Evolutionary conservation across 2,797 vertebrate genomes (phyloP).

Genomic region (Sebastolobus alascanus): DNA sequence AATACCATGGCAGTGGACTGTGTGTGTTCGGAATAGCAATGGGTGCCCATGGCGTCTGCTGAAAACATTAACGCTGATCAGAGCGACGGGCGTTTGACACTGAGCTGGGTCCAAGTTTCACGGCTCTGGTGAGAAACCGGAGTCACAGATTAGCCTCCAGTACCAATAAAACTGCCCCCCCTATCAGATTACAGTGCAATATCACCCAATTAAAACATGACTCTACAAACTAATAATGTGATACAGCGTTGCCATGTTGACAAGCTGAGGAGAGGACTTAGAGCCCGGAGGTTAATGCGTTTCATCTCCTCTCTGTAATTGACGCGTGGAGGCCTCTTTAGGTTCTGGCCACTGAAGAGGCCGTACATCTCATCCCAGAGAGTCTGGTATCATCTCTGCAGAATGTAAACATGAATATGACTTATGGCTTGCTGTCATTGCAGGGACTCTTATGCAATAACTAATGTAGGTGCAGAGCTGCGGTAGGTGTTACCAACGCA

Average conservation of each 20-base stretch:
- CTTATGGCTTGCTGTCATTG: slow-evolving; percentile 52
- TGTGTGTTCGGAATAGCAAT: slow-evolving; percentile 69
- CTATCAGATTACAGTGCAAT: slow-evolving; percentile 56
- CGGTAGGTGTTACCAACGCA: slow-evolving; percentile 16
- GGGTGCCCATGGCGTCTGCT: slow-evolving; percentile 22
- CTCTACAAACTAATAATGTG: slow-evolving; percentile 21
- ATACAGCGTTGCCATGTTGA: slow-evolving; percentile 37
- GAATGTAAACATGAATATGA: slow-evolving; percentile 59
- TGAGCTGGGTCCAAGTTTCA: slow-evolving; percentile 37
- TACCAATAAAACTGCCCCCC: slow-evolving; percentile 33
- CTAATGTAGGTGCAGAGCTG: slow-evolving; percentile 35
- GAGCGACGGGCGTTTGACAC: slow-evolving; percentile 31
- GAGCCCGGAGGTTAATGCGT: slow-evolving; percentile 47
- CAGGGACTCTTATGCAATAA: slow-evolving; percentile 44
- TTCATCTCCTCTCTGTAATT: slow-evolving; percentile 57
- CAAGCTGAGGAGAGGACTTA: slow-evolving; percentile 36
- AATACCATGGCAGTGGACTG: slow-evolving; percentile 29
- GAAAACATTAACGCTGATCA: slow-evolving; percentile 63
- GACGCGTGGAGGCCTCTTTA: slow-evolving; percentile 34
- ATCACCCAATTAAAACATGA: slow-evolving; percentile 53
- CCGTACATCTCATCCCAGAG: slow-evolving; percentile 32
- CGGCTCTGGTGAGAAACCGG: slow-evolving; percentile 17
- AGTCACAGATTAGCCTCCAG: slow-evolving; percentile 42
- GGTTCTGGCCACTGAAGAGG: slow-evolving; percentile 40
- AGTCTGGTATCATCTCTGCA: slow-evolving; percentile 38